These are phyloP conservation scores for Hybos culiciformis DNA, from an alignment of 2,888 invertebrate species.

Conservation along the genomic window DNA sequence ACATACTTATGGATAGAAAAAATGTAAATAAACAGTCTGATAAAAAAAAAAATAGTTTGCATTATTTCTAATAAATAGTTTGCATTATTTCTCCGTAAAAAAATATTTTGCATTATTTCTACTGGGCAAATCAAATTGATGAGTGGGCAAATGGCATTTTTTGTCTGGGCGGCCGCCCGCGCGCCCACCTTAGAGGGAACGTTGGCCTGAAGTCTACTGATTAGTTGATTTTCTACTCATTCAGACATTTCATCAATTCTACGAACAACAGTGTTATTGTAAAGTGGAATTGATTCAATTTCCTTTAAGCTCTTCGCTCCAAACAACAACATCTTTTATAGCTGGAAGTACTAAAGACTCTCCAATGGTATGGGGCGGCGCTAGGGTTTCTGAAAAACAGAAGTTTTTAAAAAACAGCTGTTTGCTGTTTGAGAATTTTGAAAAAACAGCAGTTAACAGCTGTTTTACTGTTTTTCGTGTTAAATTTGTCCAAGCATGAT, in stretches of 20 bases:
- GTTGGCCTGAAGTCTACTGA: not conserved
- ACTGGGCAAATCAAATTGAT: not conserved
- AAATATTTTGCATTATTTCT: no score
- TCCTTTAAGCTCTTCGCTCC: not conserved
- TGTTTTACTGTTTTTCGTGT: no score
- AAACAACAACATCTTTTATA: not conserved
- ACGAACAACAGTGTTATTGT: not conserved
- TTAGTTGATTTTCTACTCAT: not conserved
- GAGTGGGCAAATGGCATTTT: not conserved
- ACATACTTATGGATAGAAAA: no score
- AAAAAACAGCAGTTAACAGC: no score
- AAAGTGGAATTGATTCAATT: not conserved
- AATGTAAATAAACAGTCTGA: not conserved
- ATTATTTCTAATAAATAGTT: no score
- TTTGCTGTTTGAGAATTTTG: no score
- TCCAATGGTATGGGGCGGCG: not conserved
- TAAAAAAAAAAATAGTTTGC: not conserved
- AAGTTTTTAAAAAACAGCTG: no score
- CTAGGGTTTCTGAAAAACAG: no score
- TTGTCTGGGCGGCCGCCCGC: not conserved
- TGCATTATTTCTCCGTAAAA: no score
- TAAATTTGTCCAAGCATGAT: no score
- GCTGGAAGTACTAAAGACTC: not conserved
- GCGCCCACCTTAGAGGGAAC: not conserved
- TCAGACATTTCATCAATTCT: not conserved